A percentile compares a stretch with the other conserved stretches of the same genome.
These are phyloP conservation scores for Argyresthia albistria DNA, from an alignment of 2,888 invertebrate genomes.

Conservation along the genomic window DNA sequence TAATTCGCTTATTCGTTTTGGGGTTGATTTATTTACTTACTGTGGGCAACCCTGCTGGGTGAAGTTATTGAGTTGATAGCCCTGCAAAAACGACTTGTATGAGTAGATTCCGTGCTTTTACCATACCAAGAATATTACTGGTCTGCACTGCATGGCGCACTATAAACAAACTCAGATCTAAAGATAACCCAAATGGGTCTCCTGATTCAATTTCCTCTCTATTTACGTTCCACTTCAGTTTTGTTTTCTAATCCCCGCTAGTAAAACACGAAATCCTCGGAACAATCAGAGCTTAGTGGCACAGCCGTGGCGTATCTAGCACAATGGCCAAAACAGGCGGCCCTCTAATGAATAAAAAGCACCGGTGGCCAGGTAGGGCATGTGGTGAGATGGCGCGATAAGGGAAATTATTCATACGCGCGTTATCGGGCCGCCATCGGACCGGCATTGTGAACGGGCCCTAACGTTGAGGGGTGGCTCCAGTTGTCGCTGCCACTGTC, in stretches of 20 bases:
- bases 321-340: conserved; percentile 62
- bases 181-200: conserved; percentile 22
- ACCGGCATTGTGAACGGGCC: conserved; percentile 56
- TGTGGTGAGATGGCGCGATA: conserved; percentile 70
- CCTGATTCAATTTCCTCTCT: conserved; percentile 40
- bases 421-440: conserved; percentile 65
- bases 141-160: neutral
- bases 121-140: neutral
- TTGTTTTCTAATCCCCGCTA: conserved; percentile 48
- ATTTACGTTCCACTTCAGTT: conserved; percentile 24
- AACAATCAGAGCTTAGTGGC: conserved; percentile 58
- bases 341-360: conserved; percentile 64
- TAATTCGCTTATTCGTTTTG: neutral
- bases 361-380: conserved; percentile 63
- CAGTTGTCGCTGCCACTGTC: conserved; percentile 53
- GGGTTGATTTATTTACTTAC: neutral
- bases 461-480: conserved; percentile 50
- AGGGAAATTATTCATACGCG: conserved; percentile 69
- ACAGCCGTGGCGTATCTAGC: conserved; percentile 55
- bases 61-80: too few species aligned
- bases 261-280: conserved; percentile 48
- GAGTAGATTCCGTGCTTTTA: neutral
- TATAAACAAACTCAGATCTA: conserved; percentile 17
- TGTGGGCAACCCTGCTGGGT: neutral
- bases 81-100: too few species aligned